Base-by-base conservation (phyloP, 2,113 vertebrate genomes). In the Arizona elegans region DNA sequence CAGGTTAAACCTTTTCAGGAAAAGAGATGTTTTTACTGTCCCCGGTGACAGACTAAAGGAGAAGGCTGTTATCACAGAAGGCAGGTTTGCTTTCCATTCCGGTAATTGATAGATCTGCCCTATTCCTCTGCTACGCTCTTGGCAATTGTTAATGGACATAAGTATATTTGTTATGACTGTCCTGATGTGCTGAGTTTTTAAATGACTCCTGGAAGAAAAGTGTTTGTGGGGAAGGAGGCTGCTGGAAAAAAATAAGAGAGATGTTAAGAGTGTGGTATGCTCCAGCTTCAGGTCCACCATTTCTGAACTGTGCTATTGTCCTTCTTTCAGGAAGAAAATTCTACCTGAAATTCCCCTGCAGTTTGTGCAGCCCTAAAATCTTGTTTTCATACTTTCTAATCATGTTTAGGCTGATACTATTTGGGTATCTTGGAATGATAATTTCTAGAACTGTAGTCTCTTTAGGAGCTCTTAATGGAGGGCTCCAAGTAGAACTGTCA, bases 21-120 rank as follows among this genome's bases (percentile, higher is more conserved):
- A 11, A 0, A 7, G 0, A 13, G 15, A 29, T 1, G 1, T 90
- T 0, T 90, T 0, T 0, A 1, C 26, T 0, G 33, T 2, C 1
- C 29, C 56, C 1, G 0, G 29, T 87, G 0, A 21, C 0, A 0
- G 54, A 62, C 94, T 54, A 86, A 1, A 87, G 86, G 3, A 2
- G 0, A 12, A 88, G 52, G 54, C 65, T 3, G 91, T 75, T 17
- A 0, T 53, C 1, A 0, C 17, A 0, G 55, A n/a, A 0, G 86
- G 91, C 91, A 56, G 95, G 0, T 90, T 6, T 38, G 87, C 6
- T 47, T 53, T 38, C 92, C 43, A 0, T 0, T 0, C 0, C 90
- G 23, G 91, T 11, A 1, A 2, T 90, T 53, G 95, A 55, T 6
- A 5, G 8, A 52, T 65, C 91, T 26, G 38, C 0, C 1, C 2